These are phyloP conservation scores for Lithosia quadra DNA, from an alignment of 2,888 invertebrate species.

Conservation along the genomic window DNA sequence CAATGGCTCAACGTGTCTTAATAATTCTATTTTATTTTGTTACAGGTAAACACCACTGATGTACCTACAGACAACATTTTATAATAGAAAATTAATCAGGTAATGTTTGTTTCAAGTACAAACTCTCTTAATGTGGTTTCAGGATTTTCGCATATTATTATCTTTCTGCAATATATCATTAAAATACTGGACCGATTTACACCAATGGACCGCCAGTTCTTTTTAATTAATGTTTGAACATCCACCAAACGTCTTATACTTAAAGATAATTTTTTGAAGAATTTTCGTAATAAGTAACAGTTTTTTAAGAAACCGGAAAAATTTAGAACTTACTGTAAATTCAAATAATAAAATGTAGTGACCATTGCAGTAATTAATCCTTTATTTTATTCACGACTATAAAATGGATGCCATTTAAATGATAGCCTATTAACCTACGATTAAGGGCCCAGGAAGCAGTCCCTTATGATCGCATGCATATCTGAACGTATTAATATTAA, in stretches of 20 bases:
- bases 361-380: constrained; percentile 23
- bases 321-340: background rate
- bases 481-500: constrained; percentile 49
- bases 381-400: constrained; percentile 16
- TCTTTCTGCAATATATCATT: too few species aligned
- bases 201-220: too few species aligned
- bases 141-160: too few species aligned
- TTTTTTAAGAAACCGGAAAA: background rate
- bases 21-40: background rate
- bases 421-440: constrained; percentile 33
- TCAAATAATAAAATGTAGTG: constrained; percentile 3
- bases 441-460: constrained; percentile 18
- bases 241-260: too few species aligned
- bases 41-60: background rate
- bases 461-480: constrained; percentile 34
- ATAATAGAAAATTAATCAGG: background rate
- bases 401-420: constrained; percentile 22
- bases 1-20: too few species aligned
- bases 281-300: too few species aligned
- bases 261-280: too few species aligned
- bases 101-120: background rate
- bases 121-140: too few species aligned
- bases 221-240: too few species aligned
- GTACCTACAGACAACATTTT: background rate
- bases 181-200: too few species aligned